Percentiles rank a stretch among this genome's conserved stretches.
These are phyloP conservation scores for Megalonaias nervosa DNA, from an alignment of 1,140 invertebrate genomes.

Conservation along the genomic window DNA sequence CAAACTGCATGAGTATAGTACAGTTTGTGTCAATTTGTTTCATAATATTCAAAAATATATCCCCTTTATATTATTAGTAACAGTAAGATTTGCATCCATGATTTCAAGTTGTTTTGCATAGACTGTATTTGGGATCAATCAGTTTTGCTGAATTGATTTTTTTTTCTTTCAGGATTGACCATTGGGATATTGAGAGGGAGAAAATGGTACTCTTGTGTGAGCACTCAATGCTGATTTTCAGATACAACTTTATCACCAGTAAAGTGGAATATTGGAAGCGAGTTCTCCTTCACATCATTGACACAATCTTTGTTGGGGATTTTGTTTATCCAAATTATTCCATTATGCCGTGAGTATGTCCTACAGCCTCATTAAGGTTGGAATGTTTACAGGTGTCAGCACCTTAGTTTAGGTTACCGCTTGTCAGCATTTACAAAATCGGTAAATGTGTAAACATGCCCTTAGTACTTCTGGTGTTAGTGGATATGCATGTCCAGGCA, in stretches of 20 bases:
- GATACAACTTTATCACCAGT: constrained; percentile 87
- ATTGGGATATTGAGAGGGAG: constrained; percentile 91
- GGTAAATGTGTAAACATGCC: too few relatives aligned
- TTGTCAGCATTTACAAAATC: constrained; percentile 4
- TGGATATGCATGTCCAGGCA: too few relatives aligned
- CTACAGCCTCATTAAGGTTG: background rate
- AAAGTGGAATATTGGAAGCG: constrained; percentile 80
- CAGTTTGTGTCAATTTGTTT: too few relatives aligned
- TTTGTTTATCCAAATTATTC: constrained; percentile 83
- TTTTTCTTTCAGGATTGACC: constrained; percentile 76
- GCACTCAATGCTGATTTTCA: constrained; percentile 79
- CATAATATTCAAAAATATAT: too few relatives aligned
- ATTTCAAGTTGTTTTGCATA: too few relatives aligned
- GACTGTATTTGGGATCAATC: too few relatives aligned
- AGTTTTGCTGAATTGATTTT: background rate
- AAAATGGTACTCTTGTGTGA: constrained; percentile 82
- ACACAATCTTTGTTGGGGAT: constrained; percentile 82
- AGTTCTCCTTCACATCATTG: constrained; percentile 78
- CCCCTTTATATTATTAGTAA: too few relatives aligned
- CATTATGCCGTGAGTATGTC: constrained; percentile 85
- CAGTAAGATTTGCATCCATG: too few relatives aligned
- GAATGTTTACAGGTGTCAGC: background rate
- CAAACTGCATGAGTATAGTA: too few relatives aligned
- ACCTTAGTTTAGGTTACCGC: constrained; percentile 11
- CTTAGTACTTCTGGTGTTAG: too few relatives aligned